Evolutionary conservation across 64 coral and sea anemone species (phyloP).

Genomic region (Stylophora pistillata): DNA sequence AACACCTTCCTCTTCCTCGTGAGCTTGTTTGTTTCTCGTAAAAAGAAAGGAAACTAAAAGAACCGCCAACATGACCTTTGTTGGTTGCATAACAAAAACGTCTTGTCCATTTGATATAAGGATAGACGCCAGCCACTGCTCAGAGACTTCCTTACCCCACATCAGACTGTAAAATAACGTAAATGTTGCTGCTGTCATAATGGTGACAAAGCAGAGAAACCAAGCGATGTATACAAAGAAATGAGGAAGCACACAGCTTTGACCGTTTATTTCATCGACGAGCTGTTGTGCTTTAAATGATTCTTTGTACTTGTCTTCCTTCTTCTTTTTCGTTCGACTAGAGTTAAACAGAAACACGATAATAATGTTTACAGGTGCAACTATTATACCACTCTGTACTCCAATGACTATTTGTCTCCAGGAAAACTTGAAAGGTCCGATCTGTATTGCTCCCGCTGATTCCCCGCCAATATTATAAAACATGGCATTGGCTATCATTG

Average conservation of each 20-base stretch:
- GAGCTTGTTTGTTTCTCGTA: slow-evolving; percentile 34
- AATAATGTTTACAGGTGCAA: slow-evolving; percentile 22
- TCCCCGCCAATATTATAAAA: slow-evolving; percentile 40
- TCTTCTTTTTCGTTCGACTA: not conserved
- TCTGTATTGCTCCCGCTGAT: not conserved
- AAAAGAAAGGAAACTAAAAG: slow-evolving; percentile 34
- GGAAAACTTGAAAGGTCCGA: slow-evolving; percentile 43
- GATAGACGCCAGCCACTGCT: slow-evolving; percentile 63
- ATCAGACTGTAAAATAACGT: slow-evolving; percentile 66
- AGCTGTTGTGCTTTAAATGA: not conserved
- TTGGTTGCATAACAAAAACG: slow-evolving; percentile 62
- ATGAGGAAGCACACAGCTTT: not conserved
- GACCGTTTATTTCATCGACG: not conserved
- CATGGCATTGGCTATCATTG: slow-evolving; percentile 60
- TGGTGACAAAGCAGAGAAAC: slow-evolving; percentile 45
- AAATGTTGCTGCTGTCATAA: slow-evolving; percentile 46
- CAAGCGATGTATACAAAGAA: slow-evolving; percentile 25
- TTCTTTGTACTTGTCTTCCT: not conserved
- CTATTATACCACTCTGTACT: slow-evolving; percentile 38
- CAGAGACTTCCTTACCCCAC: slow-evolving; percentile 53
- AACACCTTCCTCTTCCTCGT: not conserved
- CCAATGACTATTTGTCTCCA: slow-evolving; percentile 36
- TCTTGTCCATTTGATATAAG: slow-evolving; percentile 57
- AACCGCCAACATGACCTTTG: slow-evolving; percentile 46
- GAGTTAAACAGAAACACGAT: slow-evolving; percentile 33